phyloP scores from a whole-genome alignment of 2,888 invertebrate genomes.

The Diaprepes abbreviatus region DNA sequence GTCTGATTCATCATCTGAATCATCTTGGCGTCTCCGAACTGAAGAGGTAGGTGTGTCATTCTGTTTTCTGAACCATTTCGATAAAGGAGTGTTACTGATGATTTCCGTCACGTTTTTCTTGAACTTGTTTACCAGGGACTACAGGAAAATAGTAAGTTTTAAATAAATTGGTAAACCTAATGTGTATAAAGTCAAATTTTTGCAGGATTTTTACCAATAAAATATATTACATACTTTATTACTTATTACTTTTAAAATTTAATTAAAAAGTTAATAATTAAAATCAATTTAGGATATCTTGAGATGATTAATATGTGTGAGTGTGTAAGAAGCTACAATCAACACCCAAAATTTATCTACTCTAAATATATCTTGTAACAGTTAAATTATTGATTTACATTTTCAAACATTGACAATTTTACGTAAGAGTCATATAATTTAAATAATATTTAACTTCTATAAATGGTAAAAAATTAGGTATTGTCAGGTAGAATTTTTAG shows the following conservation, averaged over 20 bases:
- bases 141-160: slow-evolving; percentile 56
- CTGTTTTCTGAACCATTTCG: slow-evolving; percentile 70
- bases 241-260: too few relatives aligned
- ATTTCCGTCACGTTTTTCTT: slow-evolving; percentile 75
- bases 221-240: too few relatives aligned
- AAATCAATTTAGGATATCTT: too few relatives aligned
- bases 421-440: slow-evolving; percentile 1
- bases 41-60: slow-evolving; percentile 56
- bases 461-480: background rate
- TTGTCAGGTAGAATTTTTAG: slow-evolving; percentile 4
- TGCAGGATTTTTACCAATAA: too few relatives aligned
- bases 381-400: background rate
- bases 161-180: too few relatives aligned
- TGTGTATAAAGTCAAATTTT: too few relatives aligned
- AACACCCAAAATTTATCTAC: too few relatives aligned
- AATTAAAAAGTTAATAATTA: too few relatives aligned
- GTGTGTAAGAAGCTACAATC: too few relatives aligned
- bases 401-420: background rate
- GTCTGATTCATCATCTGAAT: slow-evolving; percentile 63
- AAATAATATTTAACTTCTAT: background rate
- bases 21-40: slow-evolving; percentile 65
- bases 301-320: too few relatives aligned
- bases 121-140: slow-evolving; percentile 81
- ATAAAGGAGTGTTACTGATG: slow-evolving; percentile 72
- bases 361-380: too few relatives aligned